phyloP scores from a whole-genome alignment of 2,888 invertebrate species.

The Xestia c-nigrum region DNA sequence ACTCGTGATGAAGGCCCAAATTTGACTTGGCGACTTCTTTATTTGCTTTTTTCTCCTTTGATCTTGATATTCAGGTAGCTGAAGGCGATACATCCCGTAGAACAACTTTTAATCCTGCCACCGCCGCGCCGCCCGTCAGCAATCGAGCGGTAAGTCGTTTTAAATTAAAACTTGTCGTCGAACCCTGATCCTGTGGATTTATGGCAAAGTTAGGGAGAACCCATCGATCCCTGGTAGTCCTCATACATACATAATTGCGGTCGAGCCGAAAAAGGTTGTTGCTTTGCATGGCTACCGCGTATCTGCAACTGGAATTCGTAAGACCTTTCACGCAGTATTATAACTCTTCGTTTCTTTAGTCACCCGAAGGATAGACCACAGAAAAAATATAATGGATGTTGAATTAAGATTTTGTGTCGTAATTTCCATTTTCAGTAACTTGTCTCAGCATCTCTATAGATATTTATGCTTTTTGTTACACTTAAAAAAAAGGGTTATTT shows the following conservation, averaged over 20 bases:
- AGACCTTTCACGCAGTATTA: neutral
- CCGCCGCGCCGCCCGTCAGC: constrained; percentile 78
- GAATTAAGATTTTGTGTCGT: neutral
- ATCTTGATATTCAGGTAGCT: constrained; percentile 71
- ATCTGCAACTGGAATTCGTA: neutral
- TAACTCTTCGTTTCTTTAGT: neutral
- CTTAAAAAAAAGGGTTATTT: neutral
- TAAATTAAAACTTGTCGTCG: constrained; percentile 84
- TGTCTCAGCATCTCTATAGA: neutral
- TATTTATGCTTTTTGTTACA: too few species aligned
- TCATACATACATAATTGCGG: constrained; percentile 71
- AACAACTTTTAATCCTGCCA: constrained; percentile 81
- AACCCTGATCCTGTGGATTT: constrained; percentile 76
- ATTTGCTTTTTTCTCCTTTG: constrained; percentile 71
- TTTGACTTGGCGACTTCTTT: constrained; percentile 64
- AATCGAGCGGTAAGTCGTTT: constrained; percentile 85
- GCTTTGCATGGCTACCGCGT: constrained; percentile 21
- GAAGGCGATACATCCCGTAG: constrained; percentile 72
- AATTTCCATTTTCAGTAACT: neutral
- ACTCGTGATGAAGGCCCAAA: constrained; percentile 37
- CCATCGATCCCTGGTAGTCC: constrained; percentile 66
- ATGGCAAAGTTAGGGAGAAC: constrained; percentile 67
- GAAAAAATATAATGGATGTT: neutral
- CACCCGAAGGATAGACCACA: neutral
- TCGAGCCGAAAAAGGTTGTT: constrained; percentile 50